Percentiles rank a stretch among this genome's conserved stretches.
Evolutionary conservation across 2,888 invertebrate genomes (phyloP).

Genomic region (Hirtodrosophila confusa): DNA sequence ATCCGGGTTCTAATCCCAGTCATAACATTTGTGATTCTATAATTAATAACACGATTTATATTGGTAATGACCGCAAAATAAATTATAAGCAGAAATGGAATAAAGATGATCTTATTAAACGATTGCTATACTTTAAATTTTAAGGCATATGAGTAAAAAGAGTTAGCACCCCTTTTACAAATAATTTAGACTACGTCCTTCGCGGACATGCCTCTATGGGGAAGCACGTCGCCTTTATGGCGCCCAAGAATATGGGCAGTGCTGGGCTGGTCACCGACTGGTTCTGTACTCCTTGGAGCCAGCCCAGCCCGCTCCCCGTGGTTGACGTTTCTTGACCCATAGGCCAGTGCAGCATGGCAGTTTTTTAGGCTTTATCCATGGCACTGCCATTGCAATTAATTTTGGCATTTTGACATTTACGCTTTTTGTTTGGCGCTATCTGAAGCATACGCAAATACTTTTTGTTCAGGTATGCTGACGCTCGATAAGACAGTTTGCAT

Average conservation of each 20-base stretch:
- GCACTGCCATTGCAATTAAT: conserved; percentile 79
- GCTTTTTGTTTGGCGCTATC: conserved; percentile 70
- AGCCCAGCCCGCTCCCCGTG: background rate
- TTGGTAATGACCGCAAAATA: too few species aligned
- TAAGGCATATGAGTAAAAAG: background rate
- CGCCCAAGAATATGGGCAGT: conserved; percentile 65
- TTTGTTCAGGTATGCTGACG: conserved; percentile 69
- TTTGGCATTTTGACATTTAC: conserved; percentile 80
- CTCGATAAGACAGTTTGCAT: conserved; percentile 68
- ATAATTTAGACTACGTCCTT: conserved; percentile 15
- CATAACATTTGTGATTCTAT: too few species aligned
- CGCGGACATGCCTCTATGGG: conserved; percentile 26
- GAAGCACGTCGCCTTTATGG: conserved; percentile 42
- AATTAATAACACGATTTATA: too few species aligned
- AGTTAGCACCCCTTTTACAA: background rate
- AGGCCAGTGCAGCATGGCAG: conserved; percentile 51
- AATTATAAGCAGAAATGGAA: too few species aligned
- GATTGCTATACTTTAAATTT: too few species aligned
- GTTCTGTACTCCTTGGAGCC: conserved; percentile 21
- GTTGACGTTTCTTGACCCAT: conserved; percentile 57
- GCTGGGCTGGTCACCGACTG: conserved; percentile 47
- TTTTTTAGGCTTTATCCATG: conserved; percentile 60
- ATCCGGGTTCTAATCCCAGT: too few species aligned
- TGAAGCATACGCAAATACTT: conserved; percentile 74
- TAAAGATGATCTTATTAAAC: too few species aligned